Conservation (phyloP, 2,797 vertebrate genomes). For the Gambelia wislizenii region DNA sequence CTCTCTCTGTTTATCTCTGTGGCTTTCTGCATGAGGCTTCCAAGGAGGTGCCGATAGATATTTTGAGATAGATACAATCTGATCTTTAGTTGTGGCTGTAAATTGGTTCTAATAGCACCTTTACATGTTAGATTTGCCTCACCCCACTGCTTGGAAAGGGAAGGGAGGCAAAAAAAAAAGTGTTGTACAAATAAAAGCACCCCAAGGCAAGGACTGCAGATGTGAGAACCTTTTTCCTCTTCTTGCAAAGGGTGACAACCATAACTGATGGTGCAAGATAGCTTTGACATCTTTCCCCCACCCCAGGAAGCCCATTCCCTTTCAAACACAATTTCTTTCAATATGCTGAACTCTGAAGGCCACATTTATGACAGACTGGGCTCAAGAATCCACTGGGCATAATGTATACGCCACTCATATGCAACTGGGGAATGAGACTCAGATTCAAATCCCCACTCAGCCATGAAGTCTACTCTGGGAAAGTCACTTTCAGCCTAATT, state of each 20-base stretch:
- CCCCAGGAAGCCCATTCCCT: not conserved
- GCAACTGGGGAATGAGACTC: not conserved
- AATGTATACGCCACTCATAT: not conserved
- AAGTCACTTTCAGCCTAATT: not conserved
- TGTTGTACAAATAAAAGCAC: conserved; percentile 63
- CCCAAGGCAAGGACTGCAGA: conserved; percentile 41
- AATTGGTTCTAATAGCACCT: conserved; percentile 71
- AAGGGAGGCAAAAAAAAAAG: conserved; percentile 39
- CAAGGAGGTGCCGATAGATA: conserved; percentile 52
- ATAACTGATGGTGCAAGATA: conserved; percentile 17
- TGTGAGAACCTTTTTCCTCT: conserved; percentile 30
- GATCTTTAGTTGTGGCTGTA: conserved; percentile 69
- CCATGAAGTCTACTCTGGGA: not conserved
- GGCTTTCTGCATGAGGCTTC: conserved; percentile 37
- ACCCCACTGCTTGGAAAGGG: conserved; percentile 56
- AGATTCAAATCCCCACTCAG: not conserved
- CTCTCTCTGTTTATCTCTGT: conserved; percentile 32
- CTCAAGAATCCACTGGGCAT: not conserved
- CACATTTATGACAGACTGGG: not conserved
- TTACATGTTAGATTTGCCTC: conserved; percentile 69
- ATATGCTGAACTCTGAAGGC: conserved; percentile 17
- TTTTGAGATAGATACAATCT: conserved; percentile 62
- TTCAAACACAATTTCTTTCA: not conserved
- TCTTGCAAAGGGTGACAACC: conserved; percentile 25
- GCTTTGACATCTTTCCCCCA: conserved; percentile 1